Evolutionary conservation across 2,113 vertebrate species (phyloP).

Genomic region (Nothoprocta perdicaria): DNA sequence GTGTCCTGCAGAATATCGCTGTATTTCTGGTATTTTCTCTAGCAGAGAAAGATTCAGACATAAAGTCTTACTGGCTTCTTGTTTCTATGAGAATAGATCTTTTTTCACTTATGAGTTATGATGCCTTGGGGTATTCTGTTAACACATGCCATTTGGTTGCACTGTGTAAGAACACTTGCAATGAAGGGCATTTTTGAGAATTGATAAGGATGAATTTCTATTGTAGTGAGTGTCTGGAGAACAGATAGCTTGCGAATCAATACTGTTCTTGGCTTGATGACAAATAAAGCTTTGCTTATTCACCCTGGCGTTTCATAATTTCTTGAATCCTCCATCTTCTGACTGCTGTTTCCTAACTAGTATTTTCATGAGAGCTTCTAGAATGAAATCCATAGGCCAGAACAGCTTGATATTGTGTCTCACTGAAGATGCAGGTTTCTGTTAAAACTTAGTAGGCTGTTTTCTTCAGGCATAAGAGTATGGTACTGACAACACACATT

Average conservation of each 20-base stretch:
- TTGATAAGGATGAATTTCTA: not conserved
- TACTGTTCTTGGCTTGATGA: not conserved
- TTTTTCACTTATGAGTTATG: not conserved
- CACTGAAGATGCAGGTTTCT: not conserved
- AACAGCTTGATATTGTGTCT: not conserved
- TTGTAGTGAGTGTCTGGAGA: not conserved
- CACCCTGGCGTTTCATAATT: not conserved
- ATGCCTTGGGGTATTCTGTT: not conserved
- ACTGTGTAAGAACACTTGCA: not conserved
- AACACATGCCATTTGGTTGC: not conserved
- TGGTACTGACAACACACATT: fast-evolving
- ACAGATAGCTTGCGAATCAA: not conserved
- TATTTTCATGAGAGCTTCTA: not conserved
- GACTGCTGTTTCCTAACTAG: not conserved
- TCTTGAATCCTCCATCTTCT: not conserved
- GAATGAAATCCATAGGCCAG: not conserved
- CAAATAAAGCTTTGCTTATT: not conserved
- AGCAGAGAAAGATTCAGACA: not conserved
- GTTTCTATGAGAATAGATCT: not conserved
- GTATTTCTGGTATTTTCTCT: not conserved
- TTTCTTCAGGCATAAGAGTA: not conserved
- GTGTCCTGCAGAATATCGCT: not conserved
- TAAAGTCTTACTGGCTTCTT: not conserved
- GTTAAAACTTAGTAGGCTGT: not conserved
- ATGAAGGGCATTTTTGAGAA: not conserved